A percentile compares a stretch with the other conserved stretches of the same genome.
Evolutionary conservation across 2,113 vertebrate genomes (phyloP).

Genomic region (Myiopsitta monachus): DNA sequence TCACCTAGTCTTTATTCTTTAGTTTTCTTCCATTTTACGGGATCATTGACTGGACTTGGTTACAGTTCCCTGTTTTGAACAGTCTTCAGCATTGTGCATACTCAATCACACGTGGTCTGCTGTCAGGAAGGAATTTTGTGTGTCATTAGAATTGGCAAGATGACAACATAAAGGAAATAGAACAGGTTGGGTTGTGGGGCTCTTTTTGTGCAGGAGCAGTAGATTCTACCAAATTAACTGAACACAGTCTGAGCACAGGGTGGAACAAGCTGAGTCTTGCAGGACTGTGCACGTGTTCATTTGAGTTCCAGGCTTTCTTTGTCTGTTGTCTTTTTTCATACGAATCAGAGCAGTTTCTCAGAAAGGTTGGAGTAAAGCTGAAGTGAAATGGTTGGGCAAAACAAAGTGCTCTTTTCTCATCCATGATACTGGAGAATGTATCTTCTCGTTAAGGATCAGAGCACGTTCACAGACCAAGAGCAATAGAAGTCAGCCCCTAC

Average conservation of each 20-base stretch:
- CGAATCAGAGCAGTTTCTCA: background rate
- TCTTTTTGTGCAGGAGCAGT: background rate
- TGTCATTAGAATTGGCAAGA: background rate
- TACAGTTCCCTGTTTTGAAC: background rate
- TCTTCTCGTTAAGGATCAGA: background rate
- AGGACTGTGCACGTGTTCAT: background rate
- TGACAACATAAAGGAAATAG: background rate
- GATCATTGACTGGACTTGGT: background rate
- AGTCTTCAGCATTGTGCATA: background rate
- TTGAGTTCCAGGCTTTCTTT: background rate
- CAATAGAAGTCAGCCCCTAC: background rate
- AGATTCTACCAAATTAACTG: background rate
- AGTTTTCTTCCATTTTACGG: background rate
- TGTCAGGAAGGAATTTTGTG: background rate
- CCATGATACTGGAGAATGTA: background rate
- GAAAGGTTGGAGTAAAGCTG: background rate
- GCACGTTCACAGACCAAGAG: background rate
- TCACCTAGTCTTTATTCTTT: background rate
- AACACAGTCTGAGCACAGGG: background rate
- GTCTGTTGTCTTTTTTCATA: background rate
- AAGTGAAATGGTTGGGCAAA: background rate
- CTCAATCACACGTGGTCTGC: too few relatives aligned
- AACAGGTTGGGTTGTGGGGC: background rate
- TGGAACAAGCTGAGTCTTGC: background rate
- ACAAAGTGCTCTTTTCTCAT: background rate